phyloP scores from a whole-genome alignment of 2,113 vertebrate genomes.

The Atractosteus spatula region DNA sequence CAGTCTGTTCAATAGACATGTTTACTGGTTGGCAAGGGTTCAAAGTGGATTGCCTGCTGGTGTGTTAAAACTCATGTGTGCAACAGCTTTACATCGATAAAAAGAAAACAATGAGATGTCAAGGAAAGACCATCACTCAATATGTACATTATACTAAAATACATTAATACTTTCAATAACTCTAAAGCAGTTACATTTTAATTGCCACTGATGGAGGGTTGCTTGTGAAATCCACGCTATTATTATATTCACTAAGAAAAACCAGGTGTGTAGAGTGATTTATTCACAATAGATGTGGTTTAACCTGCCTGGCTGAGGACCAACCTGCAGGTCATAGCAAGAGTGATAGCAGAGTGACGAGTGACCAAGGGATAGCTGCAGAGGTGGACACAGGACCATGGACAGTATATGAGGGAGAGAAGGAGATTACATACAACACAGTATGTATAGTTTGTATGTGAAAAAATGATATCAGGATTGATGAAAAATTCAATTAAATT shows the following conservation, averaged over 20 bases:
- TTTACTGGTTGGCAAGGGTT: constrained; percentile 7
- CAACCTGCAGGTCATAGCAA: no score
- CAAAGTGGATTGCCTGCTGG: constrained; percentile 2
- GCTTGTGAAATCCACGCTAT: neutral
- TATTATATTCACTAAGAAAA: neutral
- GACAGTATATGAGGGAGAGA: no score
- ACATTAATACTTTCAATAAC: neutral
- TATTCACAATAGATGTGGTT: no score
- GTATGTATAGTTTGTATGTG: no score
- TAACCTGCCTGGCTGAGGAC: no score
- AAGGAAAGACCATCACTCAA: constrained; percentile 1
- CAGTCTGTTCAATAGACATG: neutral
- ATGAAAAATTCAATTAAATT: no score
- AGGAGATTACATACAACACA: no score
- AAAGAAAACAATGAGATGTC: neutral
- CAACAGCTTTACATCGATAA: neutral
- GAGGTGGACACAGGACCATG: no score
- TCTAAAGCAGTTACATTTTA: neutral
- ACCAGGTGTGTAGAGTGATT: no score
- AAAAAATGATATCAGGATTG: no score
- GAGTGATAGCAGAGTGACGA: no score
- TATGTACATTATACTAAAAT: neutral
- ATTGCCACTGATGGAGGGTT: neutral
- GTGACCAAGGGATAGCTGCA: no score
- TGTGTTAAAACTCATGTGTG: constrained; percentile 15